Evolutionary conservation across 2,797 vertebrate genomes (phyloP).

Genomic region (Melanogrammus aeglefinus): DNA sequence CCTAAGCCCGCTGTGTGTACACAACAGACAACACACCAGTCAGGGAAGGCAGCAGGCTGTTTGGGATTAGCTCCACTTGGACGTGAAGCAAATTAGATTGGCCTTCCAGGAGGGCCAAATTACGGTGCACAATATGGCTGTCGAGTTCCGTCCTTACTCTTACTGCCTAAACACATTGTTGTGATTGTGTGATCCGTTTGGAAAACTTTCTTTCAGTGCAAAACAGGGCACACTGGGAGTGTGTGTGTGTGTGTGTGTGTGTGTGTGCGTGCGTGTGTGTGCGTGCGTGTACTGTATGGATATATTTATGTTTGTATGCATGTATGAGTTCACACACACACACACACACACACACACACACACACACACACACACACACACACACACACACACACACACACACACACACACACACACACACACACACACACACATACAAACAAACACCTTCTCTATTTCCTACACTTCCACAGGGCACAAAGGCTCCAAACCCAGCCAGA

Average conservation of each 20-base stretch:
- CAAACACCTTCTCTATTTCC: not conserved
- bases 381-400: too few species aligned
- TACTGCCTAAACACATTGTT: not conserved
- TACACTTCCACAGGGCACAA: not conserved
- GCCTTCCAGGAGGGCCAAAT: constrained; percentile 1
- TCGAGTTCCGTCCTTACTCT: not conserved
- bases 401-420: not conserved
- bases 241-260: too few species aligned
- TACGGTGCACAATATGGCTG: not conserved
- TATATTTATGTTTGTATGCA: too few species aligned
- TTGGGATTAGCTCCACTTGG: not conserved
- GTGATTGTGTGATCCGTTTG: not conserved
- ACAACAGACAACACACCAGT: constrained; percentile 59
- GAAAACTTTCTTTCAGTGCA: not conserved
- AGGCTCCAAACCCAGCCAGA: constrained; percentile 14
- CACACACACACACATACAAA: too few species aligned
- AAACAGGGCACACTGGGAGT: not conserved
- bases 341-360: not conserved
- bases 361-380: not conserved
- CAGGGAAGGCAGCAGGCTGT: not conserved
- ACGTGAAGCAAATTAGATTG: not conserved
- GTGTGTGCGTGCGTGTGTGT: too few species aligned
- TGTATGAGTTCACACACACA: not conserved
- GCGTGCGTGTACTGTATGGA: too few species aligned
- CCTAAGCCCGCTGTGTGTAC: constrained; percentile 68